Percentiles rank a stretch among this genome's conserved stretches.
Evolutionary conservation across 2,888 invertebrate genomes (phyloP).

Genomic region (Eristalinus sepulchralis): DNA sequence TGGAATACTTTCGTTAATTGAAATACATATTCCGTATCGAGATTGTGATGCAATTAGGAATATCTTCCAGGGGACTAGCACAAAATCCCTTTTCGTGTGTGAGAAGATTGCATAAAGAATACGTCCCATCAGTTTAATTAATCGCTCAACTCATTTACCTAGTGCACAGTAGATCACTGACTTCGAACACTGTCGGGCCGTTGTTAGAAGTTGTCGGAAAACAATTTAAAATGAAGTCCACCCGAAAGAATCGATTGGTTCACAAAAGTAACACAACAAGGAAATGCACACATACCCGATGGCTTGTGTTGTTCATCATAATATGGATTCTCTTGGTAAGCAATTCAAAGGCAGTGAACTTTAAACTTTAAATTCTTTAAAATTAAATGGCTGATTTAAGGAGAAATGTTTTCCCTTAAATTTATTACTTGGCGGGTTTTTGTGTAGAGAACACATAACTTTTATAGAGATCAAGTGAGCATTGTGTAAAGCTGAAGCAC

Average conservation of each 20-base stretch:
- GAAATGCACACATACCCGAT: constrained; percentile 84
- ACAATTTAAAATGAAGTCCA: neutral
- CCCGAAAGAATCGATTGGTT: neutral
- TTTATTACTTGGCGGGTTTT: no score
- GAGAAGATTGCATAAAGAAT: neutral
- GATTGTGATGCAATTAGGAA: neutral
- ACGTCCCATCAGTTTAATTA: neutral
- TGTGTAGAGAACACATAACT: no score
- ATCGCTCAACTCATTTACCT: neutral
- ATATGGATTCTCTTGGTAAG: constrained; percentile 3
- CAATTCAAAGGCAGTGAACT: no score
- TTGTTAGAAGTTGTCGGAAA: neutral
- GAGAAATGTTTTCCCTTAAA: no score
- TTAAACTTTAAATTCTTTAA: no score
- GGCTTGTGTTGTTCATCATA: constrained; percentile 75
- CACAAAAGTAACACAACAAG: constrained; percentile 83
- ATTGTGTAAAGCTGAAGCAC: no score
- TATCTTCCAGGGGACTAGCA: neutral
- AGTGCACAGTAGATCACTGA: neutral
- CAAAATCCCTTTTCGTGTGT: no score
- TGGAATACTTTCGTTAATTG: neutral
- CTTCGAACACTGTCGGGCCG: neutral
- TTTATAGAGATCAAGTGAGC: no score
- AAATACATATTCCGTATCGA: neutral
- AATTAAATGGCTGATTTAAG: no score